A percentile compares a stretch with the other conserved stretches of the same genome.
Evolutionary conservation across 2,113 vertebrate genomes (phyloP).

Genomic region (Chrysochloris asiatica): DNA sequence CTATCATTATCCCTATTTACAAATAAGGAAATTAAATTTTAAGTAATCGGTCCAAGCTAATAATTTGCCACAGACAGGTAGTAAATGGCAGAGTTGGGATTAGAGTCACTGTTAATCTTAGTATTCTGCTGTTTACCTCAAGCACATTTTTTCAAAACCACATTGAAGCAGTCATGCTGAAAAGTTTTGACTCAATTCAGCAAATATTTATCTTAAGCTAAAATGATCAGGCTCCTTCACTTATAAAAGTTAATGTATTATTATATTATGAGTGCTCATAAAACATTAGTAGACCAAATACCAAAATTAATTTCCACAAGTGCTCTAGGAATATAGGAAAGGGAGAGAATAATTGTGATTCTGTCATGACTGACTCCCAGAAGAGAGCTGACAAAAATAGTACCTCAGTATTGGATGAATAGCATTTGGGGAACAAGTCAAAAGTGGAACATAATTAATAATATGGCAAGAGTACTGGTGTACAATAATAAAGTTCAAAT

Average conservation of each 20-base stretch:
- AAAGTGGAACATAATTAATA: conserved; percentile 28
- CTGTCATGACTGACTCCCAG: background rate
- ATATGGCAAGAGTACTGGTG: background rate
- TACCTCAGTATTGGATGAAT: background rate
- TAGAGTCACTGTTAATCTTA: conserved; percentile 37
- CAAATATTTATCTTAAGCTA: conserved; percentile 30
- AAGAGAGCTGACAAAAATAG: background rate
- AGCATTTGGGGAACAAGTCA: conserved; percentile 31
- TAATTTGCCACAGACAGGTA: conserved; percentile 37
- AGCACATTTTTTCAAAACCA: background rate
- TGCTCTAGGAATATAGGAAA: background rate
- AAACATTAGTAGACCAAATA: conserved; percentile 14
- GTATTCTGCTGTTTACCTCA: conserved; percentile 33
- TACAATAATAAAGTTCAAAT: conserved; percentile 33
- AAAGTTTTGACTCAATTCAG: conserved; percentile 22
- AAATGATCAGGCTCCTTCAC: conserved; percentile 21
- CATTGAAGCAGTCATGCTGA: conserved; percentile 9
- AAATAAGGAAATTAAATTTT: conserved; percentile 25
- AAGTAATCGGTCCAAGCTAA: conserved; percentile 28
- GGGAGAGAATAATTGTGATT: background rate
- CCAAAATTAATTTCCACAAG: background rate
- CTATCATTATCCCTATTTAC: conserved; percentile 36
- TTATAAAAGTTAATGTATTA: conserved; percentile 25
- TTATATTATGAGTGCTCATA: conserved; percentile 37
- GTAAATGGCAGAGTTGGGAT: background rate